Percentiles rank a stretch among this genome's conserved stretches.
Conservation (phyloP, 2,797 vertebrate species). For the Balearica regulorum region DNA sequence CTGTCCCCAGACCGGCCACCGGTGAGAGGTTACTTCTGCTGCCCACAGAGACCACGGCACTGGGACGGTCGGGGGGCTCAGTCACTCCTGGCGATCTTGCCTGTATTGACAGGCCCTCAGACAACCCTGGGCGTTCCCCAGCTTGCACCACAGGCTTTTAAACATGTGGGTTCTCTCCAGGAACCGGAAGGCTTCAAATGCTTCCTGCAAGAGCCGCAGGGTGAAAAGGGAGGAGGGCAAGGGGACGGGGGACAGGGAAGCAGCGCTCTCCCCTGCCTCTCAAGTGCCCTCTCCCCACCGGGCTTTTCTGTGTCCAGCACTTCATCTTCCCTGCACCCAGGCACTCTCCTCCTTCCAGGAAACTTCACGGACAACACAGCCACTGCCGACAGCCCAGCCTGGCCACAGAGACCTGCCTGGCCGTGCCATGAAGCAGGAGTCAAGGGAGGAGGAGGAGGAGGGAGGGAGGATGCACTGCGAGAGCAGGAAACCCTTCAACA, state of each 20-base stretch:
- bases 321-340: neutral
- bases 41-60: neutral
- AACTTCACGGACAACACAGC: neutral
- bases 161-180: neutral
- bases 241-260: neutral
- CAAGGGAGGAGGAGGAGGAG: neutral
- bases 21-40: neutral
- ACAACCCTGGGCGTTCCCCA: neutral
- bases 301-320: neutral
- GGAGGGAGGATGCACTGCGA: neutral
- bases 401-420: neutral
- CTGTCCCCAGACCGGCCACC: neutral
- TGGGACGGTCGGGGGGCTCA: rapidly evolving
- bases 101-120: neutral
- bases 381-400: neutral
- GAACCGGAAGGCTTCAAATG: neutral
- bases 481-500: neutral
- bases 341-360: neutral
- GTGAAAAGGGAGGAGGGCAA: neutral
- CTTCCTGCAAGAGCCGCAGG: neutral
- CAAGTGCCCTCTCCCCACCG: neutral
- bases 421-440: neutral
- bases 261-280: neutral
- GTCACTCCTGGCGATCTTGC: neutral
- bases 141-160: neutral